Percentiles rank a stretch among this genome's conserved stretches.
Conservation (phyloP, 2,113 vertebrate species). For the Progne subis region DNA sequence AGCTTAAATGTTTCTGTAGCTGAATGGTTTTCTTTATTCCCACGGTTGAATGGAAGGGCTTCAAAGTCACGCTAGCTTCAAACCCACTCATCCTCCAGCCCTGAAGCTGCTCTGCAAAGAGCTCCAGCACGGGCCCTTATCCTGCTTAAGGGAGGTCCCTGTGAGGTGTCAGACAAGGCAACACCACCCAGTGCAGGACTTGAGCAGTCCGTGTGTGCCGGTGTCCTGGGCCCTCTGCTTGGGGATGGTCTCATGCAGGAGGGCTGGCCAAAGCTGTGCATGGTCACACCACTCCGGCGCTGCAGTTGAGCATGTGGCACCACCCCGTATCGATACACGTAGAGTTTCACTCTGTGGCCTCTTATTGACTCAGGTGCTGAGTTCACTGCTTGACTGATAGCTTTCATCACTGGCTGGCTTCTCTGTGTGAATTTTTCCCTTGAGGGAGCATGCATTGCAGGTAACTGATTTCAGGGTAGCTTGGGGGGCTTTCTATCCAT, state of each 20-base stretch:
- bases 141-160: too few species aligned
- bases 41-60: rapidly evolving
- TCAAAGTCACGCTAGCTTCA: rapidly evolving
- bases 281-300: rapidly evolving
- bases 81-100: too few species aligned
- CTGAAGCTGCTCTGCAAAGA: neutral
- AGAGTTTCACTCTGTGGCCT: neutral
- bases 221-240: rapidly evolving
- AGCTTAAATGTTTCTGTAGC: neutral
- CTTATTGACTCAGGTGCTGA: neutral
- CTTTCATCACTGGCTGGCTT: neutral
- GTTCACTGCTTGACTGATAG: neutral
- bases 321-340: rapidly evolving
- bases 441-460: neutral
- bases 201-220: rapidly evolving
- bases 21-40: neutral
- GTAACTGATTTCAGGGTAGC: neutral
- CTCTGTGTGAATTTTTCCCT: neutral
- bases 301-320: rapidly evolving
- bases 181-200: rapidly evolving
- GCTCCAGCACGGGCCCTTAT: rapidly evolving
- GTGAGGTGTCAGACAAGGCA: rapidly evolving
- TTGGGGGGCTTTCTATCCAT: neutral
- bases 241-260: neutral
- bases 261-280: rapidly evolving